These are phyloP conservation scores for Apis florea DNA, from an alignment of 1,140 invertebrate species.

Conservation along the genomic window DNA sequence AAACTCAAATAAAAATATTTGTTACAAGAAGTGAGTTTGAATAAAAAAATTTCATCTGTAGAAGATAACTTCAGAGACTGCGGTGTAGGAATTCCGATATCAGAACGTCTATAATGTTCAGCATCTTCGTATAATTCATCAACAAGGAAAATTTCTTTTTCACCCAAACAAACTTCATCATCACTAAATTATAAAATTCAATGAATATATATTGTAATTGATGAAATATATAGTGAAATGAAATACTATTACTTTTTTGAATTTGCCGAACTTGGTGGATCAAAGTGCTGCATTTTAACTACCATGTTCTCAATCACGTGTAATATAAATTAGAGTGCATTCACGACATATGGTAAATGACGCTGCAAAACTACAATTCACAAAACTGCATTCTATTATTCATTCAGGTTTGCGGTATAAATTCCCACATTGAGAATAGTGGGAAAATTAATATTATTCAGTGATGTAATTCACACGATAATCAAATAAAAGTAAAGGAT, in stretches of 20 bases:
- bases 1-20: background rate
- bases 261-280: slow-evolving; percentile 91
- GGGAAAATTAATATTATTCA: too few relatives aligned
- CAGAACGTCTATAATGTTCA: slow-evolving; percentile 72
- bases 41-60: slow-evolving; percentile 80
- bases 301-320: slow-evolving; percentile 79
- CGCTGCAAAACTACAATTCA: background rate
- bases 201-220: background rate
- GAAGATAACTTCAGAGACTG: slow-evolving; percentile 85
- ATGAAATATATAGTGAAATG: background rate
- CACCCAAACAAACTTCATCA: slow-evolving; percentile 81
- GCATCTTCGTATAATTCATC: slow-evolving; percentile 83
- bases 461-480: too few relatives aligned
- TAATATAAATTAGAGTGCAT: background rate
- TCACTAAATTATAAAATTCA: slow-evolving; percentile 62
- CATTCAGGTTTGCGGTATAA: background rate
- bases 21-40: background rate
- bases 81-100: slow-evolving; percentile 82
- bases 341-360: background rate
- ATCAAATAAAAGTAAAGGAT: too few relatives aligned
- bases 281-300: slow-evolving; percentile 85
- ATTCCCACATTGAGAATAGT: too few relatives aligned
- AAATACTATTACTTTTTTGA: slow-evolving; percentile 86
- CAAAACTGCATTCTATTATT: background rate
- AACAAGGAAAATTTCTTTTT: slow-evolving; percentile 82